phyloP scores from a whole-genome alignment of 2,797 vertebrate species.

The Aphelocoma californica region DNA sequence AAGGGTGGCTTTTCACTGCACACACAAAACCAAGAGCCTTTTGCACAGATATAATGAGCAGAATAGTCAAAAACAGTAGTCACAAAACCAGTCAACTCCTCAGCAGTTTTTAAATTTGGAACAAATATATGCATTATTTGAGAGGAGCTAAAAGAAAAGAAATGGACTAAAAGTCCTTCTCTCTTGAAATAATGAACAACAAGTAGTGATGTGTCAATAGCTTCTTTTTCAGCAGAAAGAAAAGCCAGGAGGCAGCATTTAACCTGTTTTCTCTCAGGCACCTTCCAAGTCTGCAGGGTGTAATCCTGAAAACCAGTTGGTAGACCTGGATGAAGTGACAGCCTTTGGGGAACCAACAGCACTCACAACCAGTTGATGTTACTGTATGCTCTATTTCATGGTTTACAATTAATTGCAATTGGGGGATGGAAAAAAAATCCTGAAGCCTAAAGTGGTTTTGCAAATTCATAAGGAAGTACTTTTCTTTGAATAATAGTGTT shows the following conservation, averaged over 20 bases:
- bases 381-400: constrained; percentile 35
- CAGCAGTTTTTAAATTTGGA: neutral
- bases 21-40: neutral
- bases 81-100: neutral
- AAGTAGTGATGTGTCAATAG: neutral
- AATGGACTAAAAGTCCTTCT: neutral
- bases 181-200: neutral
- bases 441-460: constrained; percentile 32
- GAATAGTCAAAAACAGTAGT: neutral
- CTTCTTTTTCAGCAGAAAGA: neutral
- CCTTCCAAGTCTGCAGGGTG: neutral
- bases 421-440: constrained; percentile 4
- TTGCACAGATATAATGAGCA: neutral
- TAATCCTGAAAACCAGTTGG: neutral
- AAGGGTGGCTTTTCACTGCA: neutral
- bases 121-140: neutral
- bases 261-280: neutral
- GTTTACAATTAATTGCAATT: constrained; percentile 55
- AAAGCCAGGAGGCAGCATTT: neutral
- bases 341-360: constrained; percentile 13
- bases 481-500: constrained; percentile 63
- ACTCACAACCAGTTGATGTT: constrained; percentile 9
- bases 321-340: neutral
- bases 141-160: neutral
- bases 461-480: constrained; percentile 53